These are phyloP conservation scores for Drosophila orena DNA, from an alignment of 1,140 invertebrate species.

Conservation along the genomic window DNA sequence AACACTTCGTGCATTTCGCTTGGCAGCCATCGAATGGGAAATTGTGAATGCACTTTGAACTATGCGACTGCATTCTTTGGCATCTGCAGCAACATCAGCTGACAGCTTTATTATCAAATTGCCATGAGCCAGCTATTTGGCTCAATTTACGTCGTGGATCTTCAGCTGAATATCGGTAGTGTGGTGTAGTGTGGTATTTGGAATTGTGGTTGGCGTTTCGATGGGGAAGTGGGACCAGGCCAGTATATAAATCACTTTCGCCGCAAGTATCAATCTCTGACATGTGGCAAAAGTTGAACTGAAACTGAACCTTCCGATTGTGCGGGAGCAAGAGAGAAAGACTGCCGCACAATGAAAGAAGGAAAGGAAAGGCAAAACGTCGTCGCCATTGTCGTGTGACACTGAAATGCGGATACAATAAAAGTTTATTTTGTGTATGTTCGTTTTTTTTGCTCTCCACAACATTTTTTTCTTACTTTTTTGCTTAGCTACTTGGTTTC, in stretches of 20 bases:
- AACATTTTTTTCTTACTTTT: constrained; percentile 3
- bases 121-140: constrained; percentile 73
- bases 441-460: constrained; percentile 2
- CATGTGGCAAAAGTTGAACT: constrained; percentile 64
- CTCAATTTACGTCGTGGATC: constrained; percentile 73
- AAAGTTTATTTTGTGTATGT: constrained; percentile 67
- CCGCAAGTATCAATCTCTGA: constrained; percentile 81
- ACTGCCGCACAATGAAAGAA: constrained; percentile 13
- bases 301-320: constrained; percentile 46
- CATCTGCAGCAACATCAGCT: constrained; percentile 38
- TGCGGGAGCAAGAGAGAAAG: constrained; percentile 7
- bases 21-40: constrained; percentile 51
- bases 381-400: constrained; percentile 60
- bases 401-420: constrained; percentile 83
- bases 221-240: constrained; percentile 16
- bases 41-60: constrained; percentile 59
- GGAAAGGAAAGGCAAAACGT: constrained; percentile 51
- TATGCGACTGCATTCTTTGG: constrained; percentile 20
- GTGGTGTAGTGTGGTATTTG: background rate
- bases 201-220: background rate
- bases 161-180: constrained; percentile 44
- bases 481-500: constrained; percentile 6
- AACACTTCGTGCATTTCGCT: constrained; percentile 58
- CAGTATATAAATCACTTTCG: constrained; percentile 80
- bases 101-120: constrained; percentile 78